Base-by-base conservation (phyloP, 2,888 invertebrate species). In the Prenolepis imparis region DNA sequence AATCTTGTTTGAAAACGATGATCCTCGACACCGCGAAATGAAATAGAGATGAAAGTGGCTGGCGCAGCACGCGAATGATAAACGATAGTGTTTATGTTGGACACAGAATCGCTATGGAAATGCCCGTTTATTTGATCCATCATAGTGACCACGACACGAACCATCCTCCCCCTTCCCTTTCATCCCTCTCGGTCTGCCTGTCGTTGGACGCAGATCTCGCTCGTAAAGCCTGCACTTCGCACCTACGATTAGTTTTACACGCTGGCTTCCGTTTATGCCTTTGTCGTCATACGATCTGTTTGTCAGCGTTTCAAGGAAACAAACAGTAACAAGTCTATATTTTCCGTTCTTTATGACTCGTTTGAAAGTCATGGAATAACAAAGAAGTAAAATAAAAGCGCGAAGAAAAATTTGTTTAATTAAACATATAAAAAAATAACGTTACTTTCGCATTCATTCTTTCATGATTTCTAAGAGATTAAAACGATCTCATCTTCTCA, bases 31-130 rank as follows among this genome's bases (percentile, higher is more conserved):
- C n/a, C 21, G 24, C 36, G 36, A 59, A 70, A 70, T 80, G 36
- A 59, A 80, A 80, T 80, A 59, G 78, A 70, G 78, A 80, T 41
- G 70, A 59, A 80, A 70, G 59, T 80, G 39, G 44, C 44, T 59
- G 70, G 36, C 36, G 36, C 59, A 70, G 44, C 59, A 44, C 32
- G 44, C 57, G 70, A 80, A 36, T 80, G 78, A 70, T 80, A 80
- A 80, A 80, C 78, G 78, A 78, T 78, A 78, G 68, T 78, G 70
- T 80, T 80, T 80, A 80, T 80, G 78, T 80, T 80, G 78, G 70
- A 80, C 78, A 80, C 70, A 80, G 78, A 80, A 70, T 80, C 78
- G 78, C 59, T 70, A 80, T 80, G 78, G 78, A 80, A 80, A 80
- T 80, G 70, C 36, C 24, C 78, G 78, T 80, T 80, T 78, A 78